Percentiles rank a stretch among this genome's conserved stretches.
Conservation (phyloP, 2,797 vertebrate species). For the Cyclura pinguis region DNA sequence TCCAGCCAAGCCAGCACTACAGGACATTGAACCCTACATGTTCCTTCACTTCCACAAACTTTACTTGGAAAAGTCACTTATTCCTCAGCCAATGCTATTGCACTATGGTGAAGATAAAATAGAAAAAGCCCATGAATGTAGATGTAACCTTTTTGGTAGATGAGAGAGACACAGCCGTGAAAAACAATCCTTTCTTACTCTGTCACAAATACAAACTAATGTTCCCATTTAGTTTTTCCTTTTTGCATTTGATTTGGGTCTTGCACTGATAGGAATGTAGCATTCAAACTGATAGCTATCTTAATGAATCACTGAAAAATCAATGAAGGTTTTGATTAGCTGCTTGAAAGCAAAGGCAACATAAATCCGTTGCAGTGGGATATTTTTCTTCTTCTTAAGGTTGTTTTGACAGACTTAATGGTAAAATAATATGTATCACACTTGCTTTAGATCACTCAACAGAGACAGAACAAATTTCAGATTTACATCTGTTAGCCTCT, state of each 20-base stretch:
- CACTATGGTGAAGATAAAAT: neutral
- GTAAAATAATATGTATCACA: neutral
- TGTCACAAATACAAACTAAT: neutral
- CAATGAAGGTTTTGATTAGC: constrained; percentile 31
- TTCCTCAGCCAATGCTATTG: neutral
- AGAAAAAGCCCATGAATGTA: neutral
- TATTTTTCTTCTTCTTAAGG: constrained; percentile 31
- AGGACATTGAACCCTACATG: neutral
- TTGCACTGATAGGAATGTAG: neutral
- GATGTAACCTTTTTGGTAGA: neutral
- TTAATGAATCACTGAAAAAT: constrained; percentile 43
- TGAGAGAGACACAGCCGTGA: neutral
- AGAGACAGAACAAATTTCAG: neutral
- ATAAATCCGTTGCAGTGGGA: neutral
- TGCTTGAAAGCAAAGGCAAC: constrained; percentile 9
- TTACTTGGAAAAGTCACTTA: neutral
- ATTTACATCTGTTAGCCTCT: constrained; percentile 2
- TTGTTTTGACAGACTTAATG: constrained; percentile 38
- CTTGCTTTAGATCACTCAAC: neutral
- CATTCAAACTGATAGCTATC: neutral
- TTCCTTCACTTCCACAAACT: neutral
- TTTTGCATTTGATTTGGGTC: constrained; percentile 24
- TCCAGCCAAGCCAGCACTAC: too few relatives aligned
- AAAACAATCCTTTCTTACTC: neutral
- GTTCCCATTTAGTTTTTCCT: constrained; percentile 32